phyloP scores from a whole-genome alignment of 2,113 vertebrate species.

The Austrofundulus limnaeus region DNA sequence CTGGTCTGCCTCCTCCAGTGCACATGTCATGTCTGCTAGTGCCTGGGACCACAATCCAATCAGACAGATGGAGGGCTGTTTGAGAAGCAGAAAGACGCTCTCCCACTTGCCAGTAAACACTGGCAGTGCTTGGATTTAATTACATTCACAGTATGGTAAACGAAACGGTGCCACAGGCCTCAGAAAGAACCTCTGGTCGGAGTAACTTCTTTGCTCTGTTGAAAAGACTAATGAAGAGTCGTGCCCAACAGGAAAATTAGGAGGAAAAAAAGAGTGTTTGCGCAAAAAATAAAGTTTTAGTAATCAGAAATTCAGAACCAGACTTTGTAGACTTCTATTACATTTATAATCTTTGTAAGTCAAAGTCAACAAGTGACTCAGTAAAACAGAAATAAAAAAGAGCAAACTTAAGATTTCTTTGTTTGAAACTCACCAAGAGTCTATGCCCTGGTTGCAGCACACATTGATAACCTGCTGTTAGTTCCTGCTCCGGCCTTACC shows the following conservation, averaged over 20 bases:
- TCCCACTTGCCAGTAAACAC: conserved; percentile 74
- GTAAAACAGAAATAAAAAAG: neutral
- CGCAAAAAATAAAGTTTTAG: neutral
- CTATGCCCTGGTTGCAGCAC: conserved; percentile 34
- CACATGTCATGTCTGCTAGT: conserved; percentile 61
- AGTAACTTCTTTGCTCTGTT: conserved; percentile 29
- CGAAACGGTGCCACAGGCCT: conserved; percentile 67
- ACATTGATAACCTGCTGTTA: conserved; percentile 58
- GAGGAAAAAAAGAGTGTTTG: neutral
- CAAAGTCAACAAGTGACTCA: conserved; percentile 11
- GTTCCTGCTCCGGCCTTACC: conserved; percentile 56
- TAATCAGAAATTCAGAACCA: neutral
- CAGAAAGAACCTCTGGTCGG: conserved; percentile 61
- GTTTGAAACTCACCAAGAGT: conserved; percentile 39
- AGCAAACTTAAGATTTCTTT: conserved; percentile 19
- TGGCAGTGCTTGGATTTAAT: conserved; percentile 81
- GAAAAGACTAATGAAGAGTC: conserved; percentile 49
- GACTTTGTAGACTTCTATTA: conserved; percentile 1
- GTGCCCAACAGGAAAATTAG: conserved; percentile 38
- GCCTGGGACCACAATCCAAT: conserved; percentile 75
- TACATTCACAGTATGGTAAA: conserved; percentile 83
- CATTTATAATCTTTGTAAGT: conserved; percentile 16
- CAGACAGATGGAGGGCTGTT: conserved; percentile 79
- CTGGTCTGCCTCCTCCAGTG: conserved; percentile 41
- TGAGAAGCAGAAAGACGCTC: conserved; percentile 60